phyloP scores from a whole-genome alignment of 2,113 vertebrate species.

The Rhipidura dahli region DNA sequence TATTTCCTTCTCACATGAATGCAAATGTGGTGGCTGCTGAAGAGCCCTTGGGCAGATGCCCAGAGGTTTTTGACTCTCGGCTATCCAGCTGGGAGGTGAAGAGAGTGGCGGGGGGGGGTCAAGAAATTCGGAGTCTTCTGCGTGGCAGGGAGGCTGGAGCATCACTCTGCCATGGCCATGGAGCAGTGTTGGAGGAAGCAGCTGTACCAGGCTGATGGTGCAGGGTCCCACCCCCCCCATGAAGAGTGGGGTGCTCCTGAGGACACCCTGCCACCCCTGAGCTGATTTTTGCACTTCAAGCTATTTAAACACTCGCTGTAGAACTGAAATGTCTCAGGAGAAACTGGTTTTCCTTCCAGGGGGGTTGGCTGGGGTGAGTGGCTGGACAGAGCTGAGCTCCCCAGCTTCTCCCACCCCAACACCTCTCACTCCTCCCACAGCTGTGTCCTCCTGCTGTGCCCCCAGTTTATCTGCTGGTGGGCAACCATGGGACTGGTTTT shows the following conservation, averaged over 20 bases:
- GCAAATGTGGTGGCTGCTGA: background rate
- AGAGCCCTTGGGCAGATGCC: background rate
- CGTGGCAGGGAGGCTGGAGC: background rate
- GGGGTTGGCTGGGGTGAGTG: accelerated
- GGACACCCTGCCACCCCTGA: background rate
- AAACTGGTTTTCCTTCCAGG: slow-evolving; percentile 31
- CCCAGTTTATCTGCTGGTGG: background rate
- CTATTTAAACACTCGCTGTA: background rate
- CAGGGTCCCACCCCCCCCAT: accelerated
- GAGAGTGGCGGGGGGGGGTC: background rate
- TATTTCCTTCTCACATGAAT: slow-evolving; percentile 26
- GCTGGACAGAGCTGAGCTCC: accelerated
- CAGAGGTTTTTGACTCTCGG: background rate
- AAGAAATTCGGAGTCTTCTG: background rate
- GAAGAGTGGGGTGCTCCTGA: background rate
- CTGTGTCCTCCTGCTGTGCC: background rate
- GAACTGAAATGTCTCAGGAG: slow-evolving; percentile 62
- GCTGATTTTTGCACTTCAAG: slow-evolving; percentile 31
- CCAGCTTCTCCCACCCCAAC: accelerated
- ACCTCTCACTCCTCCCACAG: background rate
- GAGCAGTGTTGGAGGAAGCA: background rate
- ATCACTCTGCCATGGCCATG: background rate
- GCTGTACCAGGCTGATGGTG: background rate
- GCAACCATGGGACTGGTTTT: background rate
- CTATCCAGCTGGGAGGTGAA: background rate